Evolutionary conservation across 2,888 invertebrate genomes (phyloP).

Genomic region (Netelia melanura): DNA sequence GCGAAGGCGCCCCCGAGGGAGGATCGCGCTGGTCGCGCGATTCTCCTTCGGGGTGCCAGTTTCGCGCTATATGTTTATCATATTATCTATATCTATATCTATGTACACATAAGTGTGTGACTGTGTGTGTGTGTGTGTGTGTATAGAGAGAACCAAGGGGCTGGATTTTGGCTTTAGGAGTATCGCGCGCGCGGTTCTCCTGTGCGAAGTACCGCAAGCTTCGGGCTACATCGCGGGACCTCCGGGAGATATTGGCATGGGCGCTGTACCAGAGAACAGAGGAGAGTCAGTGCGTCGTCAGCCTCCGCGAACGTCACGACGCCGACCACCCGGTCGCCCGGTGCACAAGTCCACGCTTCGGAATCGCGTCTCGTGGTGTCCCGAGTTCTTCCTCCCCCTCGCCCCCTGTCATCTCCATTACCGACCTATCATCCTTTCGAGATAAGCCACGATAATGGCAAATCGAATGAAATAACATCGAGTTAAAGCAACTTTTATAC

Average conservation of each 20-base stretch:
- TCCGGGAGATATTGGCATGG: constrained; percentile 64
- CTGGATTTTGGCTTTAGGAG: constrained; percentile 69
- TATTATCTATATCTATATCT: neutral
- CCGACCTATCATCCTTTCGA: neutral
- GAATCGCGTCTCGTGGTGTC: constrained; percentile 50
- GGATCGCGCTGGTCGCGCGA: constrained; percentile 60
- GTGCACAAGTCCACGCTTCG: constrained; percentile 59
- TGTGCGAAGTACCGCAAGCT: constrained; percentile 59
- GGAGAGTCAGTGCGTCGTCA: constrained; percentile 83
- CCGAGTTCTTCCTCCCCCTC: constrained; percentile 10
- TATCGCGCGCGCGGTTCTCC: constrained; percentile 70
- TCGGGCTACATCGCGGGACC: constrained; percentile 59
- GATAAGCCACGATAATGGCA: neutral
- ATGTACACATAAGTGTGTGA: neutral
- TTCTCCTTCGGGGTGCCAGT: constrained; percentile 33
- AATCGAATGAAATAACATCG: neutral
- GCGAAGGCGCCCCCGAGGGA: constrained; percentile 64
- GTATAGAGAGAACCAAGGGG: neutral
- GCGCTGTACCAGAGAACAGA: constrained; percentile 70
- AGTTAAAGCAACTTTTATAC: neutral
- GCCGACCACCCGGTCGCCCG: constrained; percentile 70
- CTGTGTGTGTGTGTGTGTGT: neutral
- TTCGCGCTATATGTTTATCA: constrained; percentile 1
- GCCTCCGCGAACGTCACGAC: constrained; percentile 82
- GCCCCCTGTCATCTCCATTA: neutral